Conservation (phyloP, 92 coral and sea anemone genomes). For the Diadumene lineata region DNA sequence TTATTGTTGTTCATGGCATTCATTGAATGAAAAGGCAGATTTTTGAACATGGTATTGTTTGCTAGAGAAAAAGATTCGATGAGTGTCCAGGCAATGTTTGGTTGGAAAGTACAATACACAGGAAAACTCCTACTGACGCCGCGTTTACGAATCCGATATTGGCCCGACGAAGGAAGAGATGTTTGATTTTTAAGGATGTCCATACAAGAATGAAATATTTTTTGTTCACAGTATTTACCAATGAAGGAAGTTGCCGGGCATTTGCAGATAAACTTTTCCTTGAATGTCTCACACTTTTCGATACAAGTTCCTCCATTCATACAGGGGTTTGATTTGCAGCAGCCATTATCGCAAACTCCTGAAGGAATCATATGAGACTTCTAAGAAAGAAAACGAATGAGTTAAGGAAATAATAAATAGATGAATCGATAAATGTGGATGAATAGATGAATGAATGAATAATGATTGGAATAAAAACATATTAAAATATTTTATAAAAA, state of each 20-base stretch:
- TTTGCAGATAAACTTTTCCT: conserved; percentile 25
- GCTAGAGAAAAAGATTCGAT: conserved; percentile 31
- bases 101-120: conserved; percentile 20
- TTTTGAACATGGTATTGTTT: neutral
- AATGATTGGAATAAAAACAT: neutral
- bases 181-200: neutral
- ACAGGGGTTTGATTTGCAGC: conserved; percentile 34
- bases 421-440: neutral
- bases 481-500: conserved; percentile 23
- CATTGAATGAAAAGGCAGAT: neutral
- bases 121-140: neutral
- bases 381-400: neutral
- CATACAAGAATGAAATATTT: neutral
- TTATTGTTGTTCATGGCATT: neutral
- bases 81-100: conserved; percentile 21
- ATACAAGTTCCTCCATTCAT: conserved; percentile 41
- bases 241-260: conserved; percentile 8
- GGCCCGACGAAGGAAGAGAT: neutral
- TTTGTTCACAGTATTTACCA: conserved; percentile 29
- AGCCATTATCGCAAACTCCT: conserved; percentile 25
- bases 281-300: conserved; percentile 25
- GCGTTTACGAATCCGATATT: conserved; percentile 6
- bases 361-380: conserved; percentile 10
- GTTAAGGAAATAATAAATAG: neutral
- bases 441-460: neutral